Evolutionary conservation across 2,797 vertebrate genomes (phyloP).

Genomic region (Danio kyathit): DNA sequence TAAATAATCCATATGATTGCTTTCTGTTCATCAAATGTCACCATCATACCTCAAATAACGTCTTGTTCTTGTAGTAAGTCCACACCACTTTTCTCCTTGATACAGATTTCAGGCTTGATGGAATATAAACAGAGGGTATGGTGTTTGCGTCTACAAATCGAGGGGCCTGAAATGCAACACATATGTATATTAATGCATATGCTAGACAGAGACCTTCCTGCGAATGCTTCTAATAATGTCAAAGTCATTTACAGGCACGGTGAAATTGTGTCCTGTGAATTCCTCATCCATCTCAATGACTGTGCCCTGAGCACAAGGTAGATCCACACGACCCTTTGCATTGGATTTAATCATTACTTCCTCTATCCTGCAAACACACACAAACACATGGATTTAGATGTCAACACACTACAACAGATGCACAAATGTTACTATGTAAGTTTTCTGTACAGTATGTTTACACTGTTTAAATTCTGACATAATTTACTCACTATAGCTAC

Average conservation of each 20-base stretch:
- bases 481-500: no score
- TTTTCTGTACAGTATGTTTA: background rate
- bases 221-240: background rate
- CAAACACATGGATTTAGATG: background rate
- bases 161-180: constrained; percentile 54
- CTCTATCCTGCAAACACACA: constrained; percentile 57
- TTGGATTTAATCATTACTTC: constrained; percentile 38
- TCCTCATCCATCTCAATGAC: constrained; percentile 66
- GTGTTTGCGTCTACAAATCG: background rate
- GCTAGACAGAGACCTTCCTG: background rate
- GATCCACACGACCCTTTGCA: background rate
- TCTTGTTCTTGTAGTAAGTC: constrained; percentile 70
- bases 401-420: background rate
- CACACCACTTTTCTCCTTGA: constrained; percentile 58
- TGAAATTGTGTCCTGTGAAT: constrained; percentile 61
- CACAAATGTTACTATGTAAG: background rate
- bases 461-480: no score
- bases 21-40: background rate
- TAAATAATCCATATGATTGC: background rate
- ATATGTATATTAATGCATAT: constrained; percentile 15
- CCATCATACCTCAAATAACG: constrained; percentile 52
- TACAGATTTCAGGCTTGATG: constrained; percentile 65
- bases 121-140: constrained; percentile 65
- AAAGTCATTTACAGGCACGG: constrained; percentile 67
- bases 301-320: constrained; percentile 62